Percentiles rank a stretch among this genome's conserved stretches.
Evolutionary conservation across 2,888 invertebrate species (phyloP).

Genomic region (Diaphora mendica): DNA sequence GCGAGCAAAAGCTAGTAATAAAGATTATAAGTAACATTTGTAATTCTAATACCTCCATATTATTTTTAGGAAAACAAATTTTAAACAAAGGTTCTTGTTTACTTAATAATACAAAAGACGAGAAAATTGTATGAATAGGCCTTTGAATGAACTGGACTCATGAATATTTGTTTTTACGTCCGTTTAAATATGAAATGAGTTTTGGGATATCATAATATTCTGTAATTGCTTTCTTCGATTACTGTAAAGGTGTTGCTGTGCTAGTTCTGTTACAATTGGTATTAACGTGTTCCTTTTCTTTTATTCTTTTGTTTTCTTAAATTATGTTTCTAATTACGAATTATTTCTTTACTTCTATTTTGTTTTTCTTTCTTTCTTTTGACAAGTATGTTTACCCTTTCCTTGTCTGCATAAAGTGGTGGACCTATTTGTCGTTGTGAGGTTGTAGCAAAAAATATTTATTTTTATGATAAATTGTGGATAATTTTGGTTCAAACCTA

Average conservation of each 20-base stretch:
- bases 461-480: too few relatives aligned
- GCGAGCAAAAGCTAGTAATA: not conserved
- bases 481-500: too few relatives aligned
- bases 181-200: conserved; percentile 2
- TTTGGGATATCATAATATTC: conserved; percentile 1
- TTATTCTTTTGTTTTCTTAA: not conserved
- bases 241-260: not conserved
- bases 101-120: conserved; percentile 1
- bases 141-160: not conserved
- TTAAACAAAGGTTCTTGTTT: conserved; percentile 8
- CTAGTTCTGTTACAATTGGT: not conserved
- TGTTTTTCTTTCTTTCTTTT: too few relatives aligned
- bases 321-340: too few relatives aligned
- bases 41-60: not conserved
- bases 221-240: not conserved
- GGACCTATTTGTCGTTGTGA: too few relatives aligned
- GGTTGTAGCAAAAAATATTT: too few relatives aligned
- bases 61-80: not conserved
- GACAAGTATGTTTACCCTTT: too few relatives aligned
- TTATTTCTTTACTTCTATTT: too few relatives aligned
- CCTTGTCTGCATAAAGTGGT: too few relatives aligned
- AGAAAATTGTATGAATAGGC: not conserved
- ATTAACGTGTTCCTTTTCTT: not conserved
- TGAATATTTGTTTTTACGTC: conserved; percentile 2
- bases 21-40: not conserved